Percentiles rank a stretch among this genome's conserved stretches.
Conservation (phyloP, 2,797 vertebrate genomes). For the Distichodus sexfasciatus region DNA sequence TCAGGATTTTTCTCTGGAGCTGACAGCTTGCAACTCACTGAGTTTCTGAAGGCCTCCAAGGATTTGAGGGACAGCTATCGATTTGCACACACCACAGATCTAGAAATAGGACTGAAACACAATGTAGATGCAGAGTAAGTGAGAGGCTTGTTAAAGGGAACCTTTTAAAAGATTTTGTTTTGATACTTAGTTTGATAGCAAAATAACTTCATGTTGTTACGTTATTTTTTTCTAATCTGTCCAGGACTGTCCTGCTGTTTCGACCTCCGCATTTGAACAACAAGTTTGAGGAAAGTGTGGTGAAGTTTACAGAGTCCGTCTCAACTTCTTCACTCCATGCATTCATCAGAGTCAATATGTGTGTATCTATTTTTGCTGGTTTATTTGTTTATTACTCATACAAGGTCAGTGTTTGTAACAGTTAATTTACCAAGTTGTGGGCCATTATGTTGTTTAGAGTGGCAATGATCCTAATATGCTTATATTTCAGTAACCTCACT, state of each 20-base stretch:
- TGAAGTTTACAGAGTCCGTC: conserved; percentile 39
- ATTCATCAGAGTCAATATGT: conserved; percentile 59
- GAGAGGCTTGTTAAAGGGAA: neutral
- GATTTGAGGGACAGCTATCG: conserved; percentile 56
- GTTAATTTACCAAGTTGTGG: neutral
- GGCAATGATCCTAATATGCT: too few species aligned
- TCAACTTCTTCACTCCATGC: conserved; percentile 41
- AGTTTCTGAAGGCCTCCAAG: conserved; percentile 52
- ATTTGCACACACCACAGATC: conserved; percentile 52
- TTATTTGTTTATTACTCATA: neutral
- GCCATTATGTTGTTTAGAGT: too few species aligned
- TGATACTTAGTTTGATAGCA: too few species aligned
- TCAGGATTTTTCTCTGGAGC: conserved; percentile 56
- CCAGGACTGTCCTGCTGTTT: conserved; percentile 57
- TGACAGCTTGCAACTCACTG: conserved; percentile 43
- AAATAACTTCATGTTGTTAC: too few species aligned
- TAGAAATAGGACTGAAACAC: conserved; percentile 41
- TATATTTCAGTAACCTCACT: neutral
- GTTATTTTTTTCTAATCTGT: too few species aligned
- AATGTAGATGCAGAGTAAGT: conserved; percentile 56
- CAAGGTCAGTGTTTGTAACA: too few species aligned
- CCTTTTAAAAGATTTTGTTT: too few species aligned
- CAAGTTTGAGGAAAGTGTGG: conserved; percentile 57
- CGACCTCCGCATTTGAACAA: conserved; percentile 54
- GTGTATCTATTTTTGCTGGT: conserved; percentile 5